Evolutionary conservation across 2,113 vertebrate species (phyloP).

Genomic region (Protobothrops flavoviridis): DNA sequence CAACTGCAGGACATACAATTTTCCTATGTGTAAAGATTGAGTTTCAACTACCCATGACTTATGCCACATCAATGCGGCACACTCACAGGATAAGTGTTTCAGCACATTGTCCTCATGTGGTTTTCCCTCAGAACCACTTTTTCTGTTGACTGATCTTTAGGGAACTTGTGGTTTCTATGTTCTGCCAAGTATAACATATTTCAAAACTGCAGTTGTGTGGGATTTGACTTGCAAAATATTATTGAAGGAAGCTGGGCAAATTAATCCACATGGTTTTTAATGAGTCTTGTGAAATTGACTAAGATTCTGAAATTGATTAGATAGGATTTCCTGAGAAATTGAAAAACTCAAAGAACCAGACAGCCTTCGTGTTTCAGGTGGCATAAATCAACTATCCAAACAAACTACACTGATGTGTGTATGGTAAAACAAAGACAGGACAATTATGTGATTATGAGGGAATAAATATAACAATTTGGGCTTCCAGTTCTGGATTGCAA

Average conservation of each 20-base stretch:
- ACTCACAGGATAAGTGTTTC: neutral
- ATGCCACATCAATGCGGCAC: neutral
- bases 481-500: neutral
- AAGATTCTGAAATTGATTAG: neutral
- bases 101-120: neutral
- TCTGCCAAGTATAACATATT: neutral
- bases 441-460: neutral
- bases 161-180: neutral
- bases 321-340: neutral
- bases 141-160: neutral
- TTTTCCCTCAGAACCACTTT: neutral
- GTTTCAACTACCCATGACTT: neutral
- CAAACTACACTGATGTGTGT: neutral
- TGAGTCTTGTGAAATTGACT: neutral
- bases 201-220: neutral
- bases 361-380: neutral
- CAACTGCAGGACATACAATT: neutral
- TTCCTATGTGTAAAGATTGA: neutral
- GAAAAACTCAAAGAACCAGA: neutral
- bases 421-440: neutral
- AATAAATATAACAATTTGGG: neutral
- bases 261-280: neutral
- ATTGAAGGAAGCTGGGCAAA: neutral
- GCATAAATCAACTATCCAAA: neutral
- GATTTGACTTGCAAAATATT: neutral